phyloP scores from a whole-genome alignment of 2,888 invertebrate genomes.

The Drosophila imparisetae region DNA sequence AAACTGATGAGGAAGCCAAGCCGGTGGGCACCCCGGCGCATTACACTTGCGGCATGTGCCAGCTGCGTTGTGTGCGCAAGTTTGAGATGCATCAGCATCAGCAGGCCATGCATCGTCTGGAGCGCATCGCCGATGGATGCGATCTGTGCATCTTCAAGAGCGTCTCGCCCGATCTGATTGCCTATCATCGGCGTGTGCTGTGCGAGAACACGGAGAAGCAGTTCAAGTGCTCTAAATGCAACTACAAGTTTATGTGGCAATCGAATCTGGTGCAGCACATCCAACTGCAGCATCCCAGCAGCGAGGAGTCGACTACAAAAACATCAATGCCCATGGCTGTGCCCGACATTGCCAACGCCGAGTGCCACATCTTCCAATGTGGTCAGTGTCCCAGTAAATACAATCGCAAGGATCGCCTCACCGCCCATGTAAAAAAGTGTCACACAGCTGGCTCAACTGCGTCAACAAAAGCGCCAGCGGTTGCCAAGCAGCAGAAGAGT shows the following conservation, averaged over 20 bases:
- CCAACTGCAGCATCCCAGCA: slow-evolving; percentile 59
- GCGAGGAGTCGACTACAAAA: background rate
- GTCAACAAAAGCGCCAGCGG: background rate
- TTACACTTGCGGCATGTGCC: slow-evolving; percentile 81
- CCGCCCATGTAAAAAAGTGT: slow-evolving; percentile 79
- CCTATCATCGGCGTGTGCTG: slow-evolving; percentile 85
- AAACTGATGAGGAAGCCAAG: slow-evolving; percentile 81
- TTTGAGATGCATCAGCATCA: slow-evolving; percentile 82
- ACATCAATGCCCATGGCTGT: background rate
- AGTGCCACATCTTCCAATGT: slow-evolving; percentile 76
- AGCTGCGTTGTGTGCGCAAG: slow-evolving; percentile 77
- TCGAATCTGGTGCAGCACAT: slow-evolving; percentile 80
- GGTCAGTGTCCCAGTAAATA: slow-evolving; percentile 81
- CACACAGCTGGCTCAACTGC: slow-evolving; percentile 45
- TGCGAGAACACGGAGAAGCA: slow-evolving; percentile 80
- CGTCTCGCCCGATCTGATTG: slow-evolving; percentile 85
- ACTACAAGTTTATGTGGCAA: slow-evolving; percentile 83
- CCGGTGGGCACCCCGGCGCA: slow-evolving; percentile 28
- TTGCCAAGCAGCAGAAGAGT: slow-evolving; percentile 83
- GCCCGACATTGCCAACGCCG: slow-evolving; percentile 2
- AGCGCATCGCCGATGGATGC: slow-evolving; percentile 86
- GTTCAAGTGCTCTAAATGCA: slow-evolving; percentile 78
- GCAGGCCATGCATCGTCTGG: slow-evolving; percentile 83
- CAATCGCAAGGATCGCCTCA: slow-evolving; percentile 82
- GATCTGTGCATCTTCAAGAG: slow-evolving; percentile 86